These are phyloP conservation scores for Malurus elegans DNA, from an alignment of 2,113 vertebrate genomes.

Conservation along the genomic window DNA sequence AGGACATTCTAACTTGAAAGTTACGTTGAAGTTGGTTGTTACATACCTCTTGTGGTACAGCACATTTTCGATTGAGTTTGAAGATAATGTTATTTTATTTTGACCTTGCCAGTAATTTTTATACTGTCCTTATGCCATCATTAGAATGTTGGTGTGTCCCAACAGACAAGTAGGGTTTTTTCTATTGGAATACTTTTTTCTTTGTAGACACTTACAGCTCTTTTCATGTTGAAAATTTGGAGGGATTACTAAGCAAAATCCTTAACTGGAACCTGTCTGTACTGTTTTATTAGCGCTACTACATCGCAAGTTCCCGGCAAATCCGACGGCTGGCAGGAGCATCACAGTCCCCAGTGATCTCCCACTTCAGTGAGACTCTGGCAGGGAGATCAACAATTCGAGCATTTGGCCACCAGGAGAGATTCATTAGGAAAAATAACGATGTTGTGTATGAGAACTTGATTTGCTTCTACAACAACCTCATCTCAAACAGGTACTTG, in stretches of 20 bases:
- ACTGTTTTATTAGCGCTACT: slow-evolving; percentile 48
- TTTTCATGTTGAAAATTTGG: background rate
- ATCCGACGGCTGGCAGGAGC: slow-evolving; percentile 44
- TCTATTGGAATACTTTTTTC: background rate
- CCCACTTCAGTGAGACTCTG: slow-evolving; percentile 67
- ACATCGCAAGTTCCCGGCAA: slow-evolving; percentile 52
- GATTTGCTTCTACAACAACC: slow-evolving; percentile 71
- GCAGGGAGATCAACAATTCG: slow-evolving; percentile 40
- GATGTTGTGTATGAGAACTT: slow-evolving; percentile 65
- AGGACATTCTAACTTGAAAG: background rate
- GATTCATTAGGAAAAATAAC: slow-evolving; percentile 62
- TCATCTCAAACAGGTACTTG: slow-evolving; percentile 67
- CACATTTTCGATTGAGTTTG: background rate
- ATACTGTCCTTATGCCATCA: background rate
- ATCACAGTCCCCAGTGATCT: slow-evolving; percentile 48
- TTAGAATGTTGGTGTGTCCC: background rate
- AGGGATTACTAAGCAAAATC: background rate
- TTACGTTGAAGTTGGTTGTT: background rate
- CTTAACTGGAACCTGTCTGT: background rate
- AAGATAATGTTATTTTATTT: background rate
- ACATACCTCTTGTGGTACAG: background rate
- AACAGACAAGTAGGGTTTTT: background rate
- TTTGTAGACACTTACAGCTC: background rate
- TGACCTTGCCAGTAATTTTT: background rate
- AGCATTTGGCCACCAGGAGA: slow-evolving; percentile 65